Conservation (phyloP, 2,888 invertebrate genomes). For the Meiosimyza platycephala region DNA sequence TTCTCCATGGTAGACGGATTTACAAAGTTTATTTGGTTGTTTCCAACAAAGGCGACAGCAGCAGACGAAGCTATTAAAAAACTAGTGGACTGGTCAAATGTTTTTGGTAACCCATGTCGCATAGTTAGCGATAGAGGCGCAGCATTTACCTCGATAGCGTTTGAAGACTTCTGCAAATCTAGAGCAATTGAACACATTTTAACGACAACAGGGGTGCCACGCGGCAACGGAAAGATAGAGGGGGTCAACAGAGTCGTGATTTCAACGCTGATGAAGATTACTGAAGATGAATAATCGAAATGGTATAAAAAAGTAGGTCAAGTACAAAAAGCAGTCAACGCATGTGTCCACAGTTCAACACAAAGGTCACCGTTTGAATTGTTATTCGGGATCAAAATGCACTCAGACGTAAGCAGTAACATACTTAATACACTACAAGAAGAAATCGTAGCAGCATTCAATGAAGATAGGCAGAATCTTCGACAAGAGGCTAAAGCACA, state of each 20-base stretch:
- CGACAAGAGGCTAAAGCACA: slow-evolving; percentile 23
- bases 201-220: slow-evolving; percentile 37
- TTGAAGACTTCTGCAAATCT: slow-evolving; percentile 13
- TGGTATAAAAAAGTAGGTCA: slow-evolving; percentile 36
- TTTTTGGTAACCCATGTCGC: slow-evolving; percentile 30
- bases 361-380: slow-evolving; percentile 28
- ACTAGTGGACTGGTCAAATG: not conserved
- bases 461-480: slow-evolving; percentile 24
- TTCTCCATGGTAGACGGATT: slow-evolving; percentile 34
- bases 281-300: slow-evolving; percentile 36
- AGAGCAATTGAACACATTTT: slow-evolving; percentile 19
- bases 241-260: slow-evolving; percentile 34
- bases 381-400: not conserved
- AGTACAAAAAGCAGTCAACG: slow-evolving; percentile 35
- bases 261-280: slow-evolving; percentile 34
- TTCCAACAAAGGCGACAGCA: slow-evolving; percentile 13
- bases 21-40: slow-evolving; percentile 37
- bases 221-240: slow-evolving; percentile 38
- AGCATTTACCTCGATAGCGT: slow-evolving; percentile 25
- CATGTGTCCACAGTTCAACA: slow-evolving; percentile 26
- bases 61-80: slow-evolving; percentile 21
- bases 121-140: slow-evolving; percentile 35
- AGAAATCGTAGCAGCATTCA: not conserved
- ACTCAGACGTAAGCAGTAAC: too few species aligned
- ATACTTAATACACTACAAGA: too few species aligned